Base-by-base conservation (phyloP, 2,888 invertebrate genomes). In the Drosophila fulvimacula region DNA sequence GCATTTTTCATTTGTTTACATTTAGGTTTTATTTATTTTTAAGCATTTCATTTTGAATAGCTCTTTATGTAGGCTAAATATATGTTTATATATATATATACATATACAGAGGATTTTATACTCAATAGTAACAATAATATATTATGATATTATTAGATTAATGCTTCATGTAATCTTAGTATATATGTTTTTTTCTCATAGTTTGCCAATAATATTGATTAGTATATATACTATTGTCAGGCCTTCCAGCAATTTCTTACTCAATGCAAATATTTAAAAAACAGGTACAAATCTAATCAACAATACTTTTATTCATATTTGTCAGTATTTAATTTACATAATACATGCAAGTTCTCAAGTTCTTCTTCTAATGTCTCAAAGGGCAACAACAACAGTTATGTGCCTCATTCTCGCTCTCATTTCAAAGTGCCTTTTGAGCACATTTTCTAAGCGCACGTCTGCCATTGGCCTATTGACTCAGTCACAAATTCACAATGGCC, bases 381-480 rank as follows among this genome's bases (percentile, higher is more conserved):
- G 0, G 0, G 5, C 17, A 5, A 39, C 53, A 27, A 39, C 17
- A 30, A 39, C 17, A 13, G n/a, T n/a, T 27, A 38, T 53, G 15
- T 30, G 13, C 10, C 5, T 52, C 38, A 27, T 2, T 19, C n/a
- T 4, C n/a, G 27, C 24, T 17, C 42, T 15, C 21, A 36, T 17
- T 27, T 21, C 10, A 11, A 55, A 55, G 9, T 44, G 3, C 32
- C 10, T 17, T 39, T 58, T 68, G 77, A 75, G 79, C 63, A 65
- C 6, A 53, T 65, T 63, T 57, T 0, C 1, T 48, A 10, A 13
- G 2, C 5, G 13, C 30, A 5, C 48, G 2, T 24, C 34, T 38
- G 44, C 49, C 41, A 87, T 87, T 84, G 88, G 82, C 39, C 48
- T 11, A 42, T 15, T 2, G 34, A 2, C 32, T 1, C 38, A 24